Conservation (phyloP, 2,888 invertebrate species). For the Campoplex nolae region DNA sequence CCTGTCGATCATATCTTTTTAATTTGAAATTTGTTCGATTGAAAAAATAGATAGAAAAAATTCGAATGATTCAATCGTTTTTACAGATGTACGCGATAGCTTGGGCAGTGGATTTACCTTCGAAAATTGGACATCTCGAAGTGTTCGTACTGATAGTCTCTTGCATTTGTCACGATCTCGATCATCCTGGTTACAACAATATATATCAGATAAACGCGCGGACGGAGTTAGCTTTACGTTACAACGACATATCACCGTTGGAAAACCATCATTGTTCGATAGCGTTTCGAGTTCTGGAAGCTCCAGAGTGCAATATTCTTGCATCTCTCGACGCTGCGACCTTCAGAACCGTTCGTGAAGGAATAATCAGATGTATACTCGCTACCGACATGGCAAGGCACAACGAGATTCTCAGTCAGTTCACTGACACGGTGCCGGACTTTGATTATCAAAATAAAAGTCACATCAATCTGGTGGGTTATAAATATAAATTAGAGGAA, state of each 20-base stretch:
- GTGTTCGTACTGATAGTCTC: slow-evolving; percentile 91
- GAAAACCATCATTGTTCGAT: slow-evolving; percentile 95
- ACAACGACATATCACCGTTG: slow-evolving; percentile 94
- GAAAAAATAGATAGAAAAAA: not conserved
- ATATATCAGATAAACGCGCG: slow-evolving; percentile 93
- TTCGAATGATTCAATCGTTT: not conserved
- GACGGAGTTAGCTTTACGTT: slow-evolving; percentile 92
- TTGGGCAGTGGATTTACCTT: slow-evolving; percentile 89
- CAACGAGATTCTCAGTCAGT: slow-evolving; percentile 91
- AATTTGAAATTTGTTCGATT: not conserved
- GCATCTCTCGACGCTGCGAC: slow-evolving; percentile 88
- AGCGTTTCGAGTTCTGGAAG: slow-evolving; percentile 92
- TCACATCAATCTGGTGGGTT: slow-evolving; percentile 90
- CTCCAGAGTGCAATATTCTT: slow-evolving; percentile 93
- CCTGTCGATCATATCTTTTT: not conserved
- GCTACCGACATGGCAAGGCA: slow-evolving; percentile 93
- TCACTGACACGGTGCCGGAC: slow-evolving; percentile 88
- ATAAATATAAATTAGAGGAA: not conserved
- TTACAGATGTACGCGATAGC: slow-evolving; percentile 93
- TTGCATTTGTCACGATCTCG: slow-evolving; percentile 92
- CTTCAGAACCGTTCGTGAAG: slow-evolving; percentile 90
- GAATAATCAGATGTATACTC: slow-evolving; percentile 91
- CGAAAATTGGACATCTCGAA: slow-evolving; percentile 90
- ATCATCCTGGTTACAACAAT: slow-evolving; percentile 92
- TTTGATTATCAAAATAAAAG: slow-evolving; percentile 90